A percentile compares a stretch with the other conserved stretches of the same genome.
These are phyloP conservation scores for Apodemus sylvaticus DNA, from an alignment of 2,113 vertebrate species.

Conservation along the genomic window DNA sequence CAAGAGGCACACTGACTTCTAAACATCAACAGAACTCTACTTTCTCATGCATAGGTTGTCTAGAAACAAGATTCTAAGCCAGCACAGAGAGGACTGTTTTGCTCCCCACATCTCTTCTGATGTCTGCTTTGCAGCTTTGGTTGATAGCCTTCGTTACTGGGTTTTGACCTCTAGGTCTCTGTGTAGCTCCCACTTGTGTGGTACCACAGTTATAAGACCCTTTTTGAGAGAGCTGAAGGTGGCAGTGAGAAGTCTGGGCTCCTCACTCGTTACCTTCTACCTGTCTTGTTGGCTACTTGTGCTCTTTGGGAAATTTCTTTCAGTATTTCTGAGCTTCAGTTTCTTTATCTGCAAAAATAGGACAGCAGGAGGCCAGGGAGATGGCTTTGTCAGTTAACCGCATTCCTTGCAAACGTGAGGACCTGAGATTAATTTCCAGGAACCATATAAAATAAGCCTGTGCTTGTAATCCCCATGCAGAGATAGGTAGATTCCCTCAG, in stretches of 20 bases:
- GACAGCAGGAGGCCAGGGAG: background rate
- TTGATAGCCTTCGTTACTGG: background rate
- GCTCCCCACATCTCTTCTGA: background rate
- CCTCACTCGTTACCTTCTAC: background rate
- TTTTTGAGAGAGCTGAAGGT: background rate
- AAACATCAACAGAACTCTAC: background rate
- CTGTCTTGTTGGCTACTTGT: background rate
- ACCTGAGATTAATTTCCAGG: background rate
- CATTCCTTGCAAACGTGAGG: background rate
- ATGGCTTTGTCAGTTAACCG: background rate
- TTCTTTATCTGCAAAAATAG: slow-evolving; percentile 17
- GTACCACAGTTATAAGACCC: background rate
- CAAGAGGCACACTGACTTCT: background rate
- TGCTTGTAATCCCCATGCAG: background rate
- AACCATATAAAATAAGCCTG: background rate
- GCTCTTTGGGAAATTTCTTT: background rate
- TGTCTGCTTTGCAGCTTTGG: background rate
- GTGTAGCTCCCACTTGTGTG: background rate
- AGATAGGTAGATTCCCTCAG: background rate
- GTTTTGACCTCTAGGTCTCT: background rate
- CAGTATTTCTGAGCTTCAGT: background rate
- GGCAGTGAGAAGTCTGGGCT: background rate
- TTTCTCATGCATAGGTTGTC: background rate
- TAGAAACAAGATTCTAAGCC: background rate
- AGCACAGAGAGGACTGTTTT: background rate